phyloP scores from a whole-genome alignment of 2,113 vertebrate species.

The Myotis lucifugus region DNA sequence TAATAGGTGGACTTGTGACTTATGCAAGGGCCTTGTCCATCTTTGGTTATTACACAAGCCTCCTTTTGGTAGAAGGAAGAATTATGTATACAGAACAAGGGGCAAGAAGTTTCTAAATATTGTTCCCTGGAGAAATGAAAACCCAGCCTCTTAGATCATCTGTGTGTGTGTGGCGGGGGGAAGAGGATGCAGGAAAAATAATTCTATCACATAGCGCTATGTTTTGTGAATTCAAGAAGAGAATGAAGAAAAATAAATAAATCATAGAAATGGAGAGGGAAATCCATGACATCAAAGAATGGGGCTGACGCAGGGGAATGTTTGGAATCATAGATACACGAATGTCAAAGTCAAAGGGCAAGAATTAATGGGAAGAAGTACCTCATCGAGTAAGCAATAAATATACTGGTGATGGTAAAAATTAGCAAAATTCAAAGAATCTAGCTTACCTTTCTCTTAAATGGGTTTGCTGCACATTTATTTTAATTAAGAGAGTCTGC shows the following conservation, averaged over 20 bases:
- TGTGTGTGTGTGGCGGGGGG: background rate
- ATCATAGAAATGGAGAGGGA: background rate
- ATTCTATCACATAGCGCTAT: background rate
- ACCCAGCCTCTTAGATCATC: background rate
- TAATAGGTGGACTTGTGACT: background rate
- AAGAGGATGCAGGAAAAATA: background rate
- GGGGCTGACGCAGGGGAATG: background rate
- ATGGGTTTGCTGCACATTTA: background rate
- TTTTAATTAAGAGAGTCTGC: background rate
- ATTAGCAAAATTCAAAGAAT: background rate
- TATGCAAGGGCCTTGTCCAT: background rate
- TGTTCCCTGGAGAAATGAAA: slow-evolving; percentile 15
- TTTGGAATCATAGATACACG: background rate
- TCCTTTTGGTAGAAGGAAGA: background rate
- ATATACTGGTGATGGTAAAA: background rate
- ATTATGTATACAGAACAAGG: background rate
- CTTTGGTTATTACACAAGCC: background rate
- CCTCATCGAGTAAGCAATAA: background rate
- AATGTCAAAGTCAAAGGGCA: background rate
- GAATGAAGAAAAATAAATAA: background rate
- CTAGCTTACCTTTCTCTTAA: background rate
- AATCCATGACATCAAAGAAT: background rate
- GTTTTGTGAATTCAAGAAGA: background rate
- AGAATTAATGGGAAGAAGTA: background rate
- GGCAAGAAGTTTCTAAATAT: background rate